A percentile compares a stretch with the other conserved stretches of the same genome.
These are phyloP conservation scores for Gallinago jamesoni DNA, from an alignment of 2,113 vertebrate genomes.

Conservation along the genomic window DNA sequence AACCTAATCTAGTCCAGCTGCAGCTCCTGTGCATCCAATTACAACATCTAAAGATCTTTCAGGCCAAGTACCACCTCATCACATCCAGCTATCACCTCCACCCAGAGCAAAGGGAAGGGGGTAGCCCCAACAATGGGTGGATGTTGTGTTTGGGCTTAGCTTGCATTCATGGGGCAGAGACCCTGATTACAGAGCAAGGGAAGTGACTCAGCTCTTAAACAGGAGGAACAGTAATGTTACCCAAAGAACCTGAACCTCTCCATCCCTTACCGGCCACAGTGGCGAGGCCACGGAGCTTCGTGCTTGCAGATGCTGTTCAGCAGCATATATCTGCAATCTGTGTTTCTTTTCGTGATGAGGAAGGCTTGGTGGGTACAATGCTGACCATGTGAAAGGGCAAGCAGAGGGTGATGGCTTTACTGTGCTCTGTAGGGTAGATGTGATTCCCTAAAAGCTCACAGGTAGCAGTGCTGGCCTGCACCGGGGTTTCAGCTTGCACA, in stretches of 20 bases:
- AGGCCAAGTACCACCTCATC: not conserved
- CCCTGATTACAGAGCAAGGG: not conserved
- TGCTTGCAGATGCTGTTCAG: not conserved
- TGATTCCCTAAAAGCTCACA: not conserved
- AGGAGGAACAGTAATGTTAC: not conserved
- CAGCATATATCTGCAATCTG: not conserved
- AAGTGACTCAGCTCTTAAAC: not conserved
- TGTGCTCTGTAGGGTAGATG: not conserved
- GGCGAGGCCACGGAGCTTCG: not conserved
- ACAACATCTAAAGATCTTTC: not conserved
- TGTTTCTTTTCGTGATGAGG: not conserved
- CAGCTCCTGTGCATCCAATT: not conserved
- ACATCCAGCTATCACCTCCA: not conserved
- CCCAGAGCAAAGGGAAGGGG: not conserved
- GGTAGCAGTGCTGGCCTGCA: not conserved
- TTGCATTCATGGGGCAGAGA: not conserved
- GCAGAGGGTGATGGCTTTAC: not conserved
- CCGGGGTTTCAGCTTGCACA: not conserved
- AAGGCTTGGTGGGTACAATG: not conserved
- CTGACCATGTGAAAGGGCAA: not conserved
- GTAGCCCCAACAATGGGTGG: not conserved
- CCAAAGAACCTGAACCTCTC: not conserved
- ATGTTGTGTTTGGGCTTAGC: not conserved
- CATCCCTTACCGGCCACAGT: not conserved
- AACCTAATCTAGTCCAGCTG: conserved; percentile 12